These are phyloP conservation scores for Seira sanloemensis DNA, from an alignment of 2,888 invertebrate genomes.

Conservation along the genomic window DNA sequence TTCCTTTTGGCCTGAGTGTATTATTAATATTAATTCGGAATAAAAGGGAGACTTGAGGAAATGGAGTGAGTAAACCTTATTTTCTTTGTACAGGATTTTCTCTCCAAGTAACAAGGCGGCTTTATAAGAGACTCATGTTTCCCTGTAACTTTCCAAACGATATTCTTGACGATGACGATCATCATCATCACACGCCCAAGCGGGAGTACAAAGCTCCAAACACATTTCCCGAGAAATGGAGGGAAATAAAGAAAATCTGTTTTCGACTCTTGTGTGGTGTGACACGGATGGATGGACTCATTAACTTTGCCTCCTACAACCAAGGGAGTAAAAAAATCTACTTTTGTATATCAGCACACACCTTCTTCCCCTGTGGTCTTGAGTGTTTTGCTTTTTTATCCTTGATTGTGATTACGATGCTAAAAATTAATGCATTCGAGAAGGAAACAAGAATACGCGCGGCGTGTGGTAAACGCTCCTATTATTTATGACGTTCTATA, in stretches of 20 bases:
- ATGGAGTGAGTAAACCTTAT: background rate
- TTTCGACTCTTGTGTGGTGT: slow-evolving; percentile 35
- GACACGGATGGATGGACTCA: slow-evolving; percentile 61
- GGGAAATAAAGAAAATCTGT: slow-evolving; percentile 45
- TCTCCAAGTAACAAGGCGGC: background rate
- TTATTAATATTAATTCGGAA: slow-evolving; percentile 54
- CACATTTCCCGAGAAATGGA: background rate
- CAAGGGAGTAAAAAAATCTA: background rate
- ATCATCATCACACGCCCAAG: background rate
- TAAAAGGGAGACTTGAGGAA: background rate
- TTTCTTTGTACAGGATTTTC: no score
- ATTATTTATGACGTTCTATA: background rate
- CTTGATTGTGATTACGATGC: slow-evolving; percentile 11
- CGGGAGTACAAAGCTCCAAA: background rate
- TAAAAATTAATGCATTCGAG: slow-evolving; percentile 36
- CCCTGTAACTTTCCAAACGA: background rate
- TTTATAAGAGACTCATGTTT: background rate
- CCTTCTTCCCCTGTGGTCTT: background rate
- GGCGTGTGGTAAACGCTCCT: no score
- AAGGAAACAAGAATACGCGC: no score
- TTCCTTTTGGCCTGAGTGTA: slow-evolving; percentile 4
- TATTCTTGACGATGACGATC: background rate
- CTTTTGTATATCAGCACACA: background rate
- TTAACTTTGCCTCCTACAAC: slow-evolving; percentile 26
- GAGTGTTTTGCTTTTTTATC: background rate